phyloP scores from a whole-genome alignment of 2,113 vertebrate genomes.

The Boleophthalmus pectinirostris region DNA sequence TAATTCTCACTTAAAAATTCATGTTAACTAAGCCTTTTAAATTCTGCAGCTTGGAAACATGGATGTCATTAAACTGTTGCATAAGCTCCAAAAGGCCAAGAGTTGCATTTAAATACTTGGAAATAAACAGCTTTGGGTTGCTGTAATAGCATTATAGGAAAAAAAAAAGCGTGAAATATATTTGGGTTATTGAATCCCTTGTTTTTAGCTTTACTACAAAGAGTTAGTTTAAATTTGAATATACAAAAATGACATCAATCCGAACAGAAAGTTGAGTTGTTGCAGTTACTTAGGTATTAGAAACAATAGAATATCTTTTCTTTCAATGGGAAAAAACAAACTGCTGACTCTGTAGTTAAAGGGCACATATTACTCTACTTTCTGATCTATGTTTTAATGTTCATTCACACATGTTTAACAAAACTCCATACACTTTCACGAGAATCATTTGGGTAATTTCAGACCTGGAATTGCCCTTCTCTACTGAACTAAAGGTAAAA shows the following conservation, averaged over 20 bases:
- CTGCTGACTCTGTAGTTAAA: no score
- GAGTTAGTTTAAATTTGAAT: neutral
- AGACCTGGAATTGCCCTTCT: no score
- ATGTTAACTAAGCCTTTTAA: constrained; percentile 42
- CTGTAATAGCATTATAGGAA: neutral
- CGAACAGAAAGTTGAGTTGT: no score
- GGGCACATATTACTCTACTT: no score
- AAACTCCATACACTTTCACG: no score
- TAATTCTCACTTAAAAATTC: constrained; percentile 41
- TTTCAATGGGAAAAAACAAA: neutral
- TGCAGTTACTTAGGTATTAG: no score
- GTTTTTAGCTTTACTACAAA: neutral
- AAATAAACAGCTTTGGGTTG: neutral
- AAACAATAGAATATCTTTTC: neutral
- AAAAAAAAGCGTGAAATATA: neutral
- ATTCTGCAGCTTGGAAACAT: constrained; percentile 5
- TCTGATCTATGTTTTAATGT: no score
- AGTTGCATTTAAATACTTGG: constrained; percentile 1
- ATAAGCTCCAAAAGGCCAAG: constrained; percentile 3
- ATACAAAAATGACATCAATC: neutral
- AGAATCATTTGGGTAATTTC: no score
- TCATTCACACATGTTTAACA: no score
- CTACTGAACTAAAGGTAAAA: no score
- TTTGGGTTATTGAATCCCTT: neutral
- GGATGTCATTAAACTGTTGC: constrained; percentile 7